Percentiles rank a stretch among this genome's conserved stretches.
Conservation (phyloP, 2,888 invertebrate species). For the Frankliniella intonsa region DNA sequence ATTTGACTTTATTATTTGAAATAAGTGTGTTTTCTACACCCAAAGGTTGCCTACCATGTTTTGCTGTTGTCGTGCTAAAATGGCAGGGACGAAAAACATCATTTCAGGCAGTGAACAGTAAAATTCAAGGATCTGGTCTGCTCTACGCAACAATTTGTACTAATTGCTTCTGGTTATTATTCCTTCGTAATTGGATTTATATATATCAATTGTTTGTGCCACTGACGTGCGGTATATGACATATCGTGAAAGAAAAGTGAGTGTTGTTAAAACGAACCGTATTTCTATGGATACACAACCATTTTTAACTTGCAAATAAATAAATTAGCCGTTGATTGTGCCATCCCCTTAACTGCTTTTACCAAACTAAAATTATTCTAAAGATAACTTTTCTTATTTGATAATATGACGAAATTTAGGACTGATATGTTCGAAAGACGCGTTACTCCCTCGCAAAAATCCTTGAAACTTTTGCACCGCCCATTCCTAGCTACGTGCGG, state of each 20-base stretch:
- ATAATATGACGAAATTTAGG: neutral
- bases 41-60: neutral
- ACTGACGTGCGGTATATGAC: slow-evolving; percentile 2
- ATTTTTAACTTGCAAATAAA: neutral
- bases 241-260: slow-evolving; percentile 2
- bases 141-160: neutral
- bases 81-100: neutral
- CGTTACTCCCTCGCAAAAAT: neutral
- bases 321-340: neutral
- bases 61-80: slow-evolving; percentile 10
- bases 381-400: neutral
- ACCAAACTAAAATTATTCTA: neutral
- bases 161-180: neutral
- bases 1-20: neutral
- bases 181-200: neutral
- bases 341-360: neutral
- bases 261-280: neutral
- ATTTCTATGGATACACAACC: slow-evolving; percentile 6
- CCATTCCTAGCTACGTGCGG: neutral
- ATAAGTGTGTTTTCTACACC: neutral
- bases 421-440: neutral
- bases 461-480: neutral
- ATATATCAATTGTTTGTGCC: neutral
- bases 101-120: neutral
- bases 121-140: neutral